Base-by-base conservation (phyloP, 1,140 invertebrate genomes). In the Drosophila nannoptera region DNA sequence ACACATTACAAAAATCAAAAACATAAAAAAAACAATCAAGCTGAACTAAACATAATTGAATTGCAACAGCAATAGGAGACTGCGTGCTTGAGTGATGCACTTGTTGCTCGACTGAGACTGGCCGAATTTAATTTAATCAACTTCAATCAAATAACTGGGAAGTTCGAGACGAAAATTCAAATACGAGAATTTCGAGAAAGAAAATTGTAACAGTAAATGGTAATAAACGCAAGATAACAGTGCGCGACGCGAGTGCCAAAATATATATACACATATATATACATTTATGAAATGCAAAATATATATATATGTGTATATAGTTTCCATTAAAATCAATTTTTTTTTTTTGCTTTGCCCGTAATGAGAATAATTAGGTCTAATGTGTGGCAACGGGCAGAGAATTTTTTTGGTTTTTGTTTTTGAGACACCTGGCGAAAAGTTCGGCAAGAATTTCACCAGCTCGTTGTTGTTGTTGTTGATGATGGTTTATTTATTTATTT, bases 161-260 rank as follows among this genome's bases (percentile, higher is more conserved):
- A 22, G 3, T 22, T 22, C 22, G 40, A 43, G n/a, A 5, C 12
- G 40, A n/a, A 14, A 14, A 4, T 4, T 9, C 6, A 74, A 59
- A 70, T 46, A 70, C 45, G 31, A 65, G 59, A 61, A 22, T 52
- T 53, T 63, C 73, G n/a, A n/a, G n/a, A 43, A 62, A 48, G 16
- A 22, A 64, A 69, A 66, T 68, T 52, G 12, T 40, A 62, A 77
- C 62, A 64, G 46, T 60, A 45, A 49, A 73, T 45, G 64, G 63
- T 72, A 73, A 53, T 49, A 31, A 29, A 66, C 35, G 52, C 38
- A 54, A 29, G 32, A 42, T 54, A 52, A 54, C 42, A 53, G 75
- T 82, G 78, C 68, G 78, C 78, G 78, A 60, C 76, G 78, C 76
- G 80, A 53, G 80, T 83, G 78, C 42, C 8, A 48, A 69, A 68